These are phyloP conservation scores for Urocyon cinereoargenteus DNA, from an alignment of 2,797 vertebrate species.

Conservation along the genomic window DNA sequence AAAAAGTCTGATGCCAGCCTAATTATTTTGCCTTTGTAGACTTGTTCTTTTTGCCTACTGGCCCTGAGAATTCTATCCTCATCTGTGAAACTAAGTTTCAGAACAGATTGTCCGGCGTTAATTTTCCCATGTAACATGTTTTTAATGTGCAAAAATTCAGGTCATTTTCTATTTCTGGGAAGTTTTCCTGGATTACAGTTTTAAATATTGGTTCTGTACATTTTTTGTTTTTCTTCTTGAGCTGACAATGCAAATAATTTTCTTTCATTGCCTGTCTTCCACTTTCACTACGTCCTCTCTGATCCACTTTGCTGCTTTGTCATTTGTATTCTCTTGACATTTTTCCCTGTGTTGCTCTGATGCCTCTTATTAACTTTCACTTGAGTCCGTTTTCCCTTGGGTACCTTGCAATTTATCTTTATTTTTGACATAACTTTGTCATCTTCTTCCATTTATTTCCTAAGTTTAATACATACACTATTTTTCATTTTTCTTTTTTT, in stretches of 20 bases:
- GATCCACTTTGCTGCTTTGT: neutral
- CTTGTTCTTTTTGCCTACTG: neutral
- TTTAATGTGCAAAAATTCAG: neutral
- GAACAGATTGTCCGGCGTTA: neutral
- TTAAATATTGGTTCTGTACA: neutral
- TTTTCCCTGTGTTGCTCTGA: neutral
- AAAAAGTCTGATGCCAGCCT: neutral
- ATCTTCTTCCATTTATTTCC: constrained; percentile 13
- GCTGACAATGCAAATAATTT: neutral
- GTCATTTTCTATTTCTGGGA: neutral
- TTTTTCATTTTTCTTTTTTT: neutral
- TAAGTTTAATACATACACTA: neutral
- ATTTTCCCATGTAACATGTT: neutral
- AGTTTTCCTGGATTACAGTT: neutral
- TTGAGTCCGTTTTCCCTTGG: neutral
- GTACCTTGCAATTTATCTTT: neutral
- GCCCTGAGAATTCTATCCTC: neutral
- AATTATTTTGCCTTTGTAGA: neutral
- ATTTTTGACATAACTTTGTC: neutral
- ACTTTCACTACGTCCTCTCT: neutral
- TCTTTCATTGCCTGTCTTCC: neutral
- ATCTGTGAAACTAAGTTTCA: neutral
- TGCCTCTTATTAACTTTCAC: neutral
- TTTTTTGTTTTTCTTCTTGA: neutral
- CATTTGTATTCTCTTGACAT: neutral